A percentile compares a stretch with the other conserved stretches of the same genome.
These are phyloP conservation scores for Clivina fossor DNA, from an alignment of 2,888 invertebrate genomes.

Conservation along the genomic window DNA sequence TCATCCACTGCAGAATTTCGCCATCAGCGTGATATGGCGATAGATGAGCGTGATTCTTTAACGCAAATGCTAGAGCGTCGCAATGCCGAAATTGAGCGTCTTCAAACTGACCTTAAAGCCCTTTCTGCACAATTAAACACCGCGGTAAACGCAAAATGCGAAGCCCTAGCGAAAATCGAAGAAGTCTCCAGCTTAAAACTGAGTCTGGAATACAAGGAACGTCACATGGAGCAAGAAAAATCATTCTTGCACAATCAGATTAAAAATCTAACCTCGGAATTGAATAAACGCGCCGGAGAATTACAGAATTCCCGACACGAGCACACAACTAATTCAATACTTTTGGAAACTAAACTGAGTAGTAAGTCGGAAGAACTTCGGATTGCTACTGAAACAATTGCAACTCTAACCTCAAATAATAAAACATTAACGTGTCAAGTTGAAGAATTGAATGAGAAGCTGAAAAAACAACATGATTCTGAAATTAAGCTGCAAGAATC, in stretches of 20 bases:
- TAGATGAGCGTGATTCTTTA: slow-evolving; percentile 75
- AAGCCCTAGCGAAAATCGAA: slow-evolving; percentile 76
- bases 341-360: slow-evolving; percentile 72
- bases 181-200: slow-evolving; percentile 81
- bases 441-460: slow-evolving; percentile 68
- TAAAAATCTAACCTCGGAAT: slow-evolving; percentile 73
- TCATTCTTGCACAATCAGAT: slow-evolving; percentile 76
- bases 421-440: slow-evolving; percentile 67
- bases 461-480: slow-evolving; percentile 73
- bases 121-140: slow-evolving; percentile 73
- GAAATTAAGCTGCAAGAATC: slow-evolving; percentile 64
- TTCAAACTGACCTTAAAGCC: slow-evolving; percentile 67
- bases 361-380: slow-evolving; percentile 79
- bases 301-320: slow-evolving; percentile 76
- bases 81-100: slow-evolving; percentile 70
- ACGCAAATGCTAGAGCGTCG: slow-evolving; percentile 71
- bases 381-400: slow-evolving; percentile 69
- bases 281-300: slow-evolving; percentile 77
- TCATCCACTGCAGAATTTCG: slow-evolving; percentile 67
- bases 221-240: slow-evolving; percentile 81
- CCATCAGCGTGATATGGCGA: slow-evolving; percentile 68
- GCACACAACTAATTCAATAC: slow-evolving; percentile 64
- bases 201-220: slow-evolving; percentile 77
- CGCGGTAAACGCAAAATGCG: slow-evolving; percentile 80
- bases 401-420: slow-evolving; percentile 69